These are phyloP conservation scores for Halictus ligatus DNA, from an alignment of 2,888 invertebrate genomes.

Conservation along the genomic window DNA sequence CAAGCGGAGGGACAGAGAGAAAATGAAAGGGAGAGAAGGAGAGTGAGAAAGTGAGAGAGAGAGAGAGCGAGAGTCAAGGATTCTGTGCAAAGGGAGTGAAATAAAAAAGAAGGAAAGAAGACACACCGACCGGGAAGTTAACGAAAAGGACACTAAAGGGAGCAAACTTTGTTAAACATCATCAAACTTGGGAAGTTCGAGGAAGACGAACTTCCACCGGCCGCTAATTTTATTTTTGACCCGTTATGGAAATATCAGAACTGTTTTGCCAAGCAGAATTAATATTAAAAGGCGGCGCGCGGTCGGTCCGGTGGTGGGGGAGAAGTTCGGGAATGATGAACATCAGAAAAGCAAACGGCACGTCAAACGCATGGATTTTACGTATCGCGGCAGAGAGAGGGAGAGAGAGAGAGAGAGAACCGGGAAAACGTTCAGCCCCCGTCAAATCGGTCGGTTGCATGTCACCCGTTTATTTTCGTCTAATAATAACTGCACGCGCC, in stretches of 20 bases:
- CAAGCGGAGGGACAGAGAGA: neutral
- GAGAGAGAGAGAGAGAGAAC: neutral
- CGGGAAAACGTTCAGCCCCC: neutral
- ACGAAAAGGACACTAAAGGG: conserved; percentile 6
- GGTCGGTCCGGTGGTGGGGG: neutral
- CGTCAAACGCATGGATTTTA: conserved; percentile 14
- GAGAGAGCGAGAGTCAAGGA: neutral
- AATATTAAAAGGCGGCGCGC: neutral
- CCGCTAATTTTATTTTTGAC: neutral
- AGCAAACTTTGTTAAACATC: conserved; percentile 12
- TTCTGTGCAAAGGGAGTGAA: neutral
- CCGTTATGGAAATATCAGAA: neutral
- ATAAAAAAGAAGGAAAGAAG: neutral
- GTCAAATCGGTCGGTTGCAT: conserved; percentile 10
- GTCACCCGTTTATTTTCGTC: conserved; percentile 17
- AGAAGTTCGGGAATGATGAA: neutral
- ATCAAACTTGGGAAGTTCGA: conserved; percentile 9
- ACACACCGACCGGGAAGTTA: neutral
- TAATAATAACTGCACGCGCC: conserved; percentile 20
- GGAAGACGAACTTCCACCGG: neutral
- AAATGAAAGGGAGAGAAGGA: neutral
- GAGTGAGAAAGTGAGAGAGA: too few relatives aligned
- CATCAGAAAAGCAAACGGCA: neutral
- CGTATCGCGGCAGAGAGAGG: neutral
- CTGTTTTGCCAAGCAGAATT: conserved; percentile 5